Conservation (phyloP, 2,113 vertebrate genomes). For the Poeciliopsis retropinna region DNA sequence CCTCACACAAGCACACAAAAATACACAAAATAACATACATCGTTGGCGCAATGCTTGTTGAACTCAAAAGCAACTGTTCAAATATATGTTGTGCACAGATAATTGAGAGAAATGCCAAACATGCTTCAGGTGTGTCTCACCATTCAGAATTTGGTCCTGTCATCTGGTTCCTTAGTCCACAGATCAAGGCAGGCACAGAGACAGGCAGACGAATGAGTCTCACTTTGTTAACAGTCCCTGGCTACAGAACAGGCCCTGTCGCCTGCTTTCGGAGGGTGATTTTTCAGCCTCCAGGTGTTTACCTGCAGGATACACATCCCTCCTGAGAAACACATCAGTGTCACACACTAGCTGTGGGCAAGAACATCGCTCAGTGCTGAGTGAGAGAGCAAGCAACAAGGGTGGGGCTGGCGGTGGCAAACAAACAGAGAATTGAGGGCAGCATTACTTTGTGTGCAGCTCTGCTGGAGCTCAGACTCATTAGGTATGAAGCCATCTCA, state of each 20-base stretch:
- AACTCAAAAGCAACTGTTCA: not conserved
- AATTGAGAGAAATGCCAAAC: not conserved
- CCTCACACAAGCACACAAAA: slow-evolving; percentile 17
- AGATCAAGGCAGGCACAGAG: slow-evolving; percentile 26
- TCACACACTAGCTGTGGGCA: slow-evolving; percentile 73
- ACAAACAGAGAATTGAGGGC: slow-evolving; percentile 77
- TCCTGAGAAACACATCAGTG: slow-evolving; percentile 81
- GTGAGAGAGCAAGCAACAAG: slow-evolving; percentile 55
- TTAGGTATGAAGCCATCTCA: slow-evolving; percentile 75
- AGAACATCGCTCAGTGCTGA: slow-evolving; percentile 75
- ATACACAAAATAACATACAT: not conserved
- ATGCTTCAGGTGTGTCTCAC: slow-evolving; percentile 17
- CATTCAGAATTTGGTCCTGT: slow-evolving; percentile 18
- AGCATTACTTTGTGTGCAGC: slow-evolving; percentile 65
- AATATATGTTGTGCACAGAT: not conserved
- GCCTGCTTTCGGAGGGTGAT: slow-evolving; percentile 68
- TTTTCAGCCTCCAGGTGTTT: slow-evolving; percentile 83
- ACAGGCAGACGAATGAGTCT: slow-evolving; percentile 61
- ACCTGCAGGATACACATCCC: slow-evolving; percentile 78
- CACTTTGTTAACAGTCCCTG: slow-evolving; percentile 75
- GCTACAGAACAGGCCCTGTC: slow-evolving; percentile 62
- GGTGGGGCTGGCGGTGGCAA: slow-evolving; percentile 68
- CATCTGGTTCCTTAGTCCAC: slow-evolving; percentile 34
- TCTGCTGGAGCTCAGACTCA: slow-evolving; percentile 75
- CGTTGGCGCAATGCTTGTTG: not conserved